Conservation (phyloP, 30 jellyfish, hydroid and myxozoan species). For the Sanderia malayensis region DNA sequence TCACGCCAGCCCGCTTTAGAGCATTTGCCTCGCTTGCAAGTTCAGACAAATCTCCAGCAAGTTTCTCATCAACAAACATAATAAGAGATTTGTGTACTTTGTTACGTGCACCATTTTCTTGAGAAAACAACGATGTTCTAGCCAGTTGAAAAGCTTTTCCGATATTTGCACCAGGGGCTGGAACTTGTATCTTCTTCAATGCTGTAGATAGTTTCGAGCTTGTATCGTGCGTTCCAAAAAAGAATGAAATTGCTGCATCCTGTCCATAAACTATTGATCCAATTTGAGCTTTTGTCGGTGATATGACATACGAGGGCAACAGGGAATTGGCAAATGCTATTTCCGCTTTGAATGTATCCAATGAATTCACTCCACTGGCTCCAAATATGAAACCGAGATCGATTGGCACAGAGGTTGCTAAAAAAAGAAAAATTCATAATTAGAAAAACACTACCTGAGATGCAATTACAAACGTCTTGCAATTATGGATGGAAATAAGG, state of each 20-base stretch:
- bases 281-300: conserved; percentile 48
- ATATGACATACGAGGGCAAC: conserved; percentile 58
- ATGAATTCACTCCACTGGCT: conserved; percentile 60
- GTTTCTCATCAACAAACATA: conserved; percentile 45
- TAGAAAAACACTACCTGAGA: too few relatives aligned
- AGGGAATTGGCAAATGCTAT: conserved; percentile 34
- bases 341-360: conserved; percentile 28
- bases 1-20: conserved; percentile 64
- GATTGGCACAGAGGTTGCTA: conserved; percentile 55
- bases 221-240: conserved; percentile 26
- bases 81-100: conserved; percentile 74
- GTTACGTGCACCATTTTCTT: conserved; percentile 80
- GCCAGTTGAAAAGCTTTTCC: conserved; percentile 85
- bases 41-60: conserved; percentile 36
- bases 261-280: conserved; percentile 71
- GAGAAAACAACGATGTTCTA: conserved; percentile 79
- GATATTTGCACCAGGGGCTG: conserved; percentile 33
- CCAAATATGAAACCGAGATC: conserved; percentile 80
- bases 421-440: too few relatives aligned
- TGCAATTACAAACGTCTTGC: too few relatives aligned
- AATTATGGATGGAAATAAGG: too few relatives aligned
- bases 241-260: conserved; percentile 44
- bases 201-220: conserved; percentile 24
- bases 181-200: neutral
- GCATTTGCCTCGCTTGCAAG: conserved; percentile 77